phyloP scores from a whole-genome alignment of 1,140 invertebrate genomes.

The Brevipalpus yothersi region DNA sequence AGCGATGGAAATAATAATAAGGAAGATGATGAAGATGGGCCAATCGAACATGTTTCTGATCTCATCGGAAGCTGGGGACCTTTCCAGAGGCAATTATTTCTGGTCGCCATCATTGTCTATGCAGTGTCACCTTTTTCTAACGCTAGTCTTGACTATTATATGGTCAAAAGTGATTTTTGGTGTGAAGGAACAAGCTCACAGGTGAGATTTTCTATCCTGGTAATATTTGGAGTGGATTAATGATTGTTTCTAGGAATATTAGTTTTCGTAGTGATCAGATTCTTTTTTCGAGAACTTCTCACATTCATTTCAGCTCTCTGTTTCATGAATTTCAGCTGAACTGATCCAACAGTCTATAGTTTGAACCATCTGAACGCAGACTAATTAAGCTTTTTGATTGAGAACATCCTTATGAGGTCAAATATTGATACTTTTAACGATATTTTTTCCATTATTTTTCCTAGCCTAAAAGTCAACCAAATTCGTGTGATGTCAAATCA shows the following conservation, averaged over 20 bases:
- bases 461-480: neutral
- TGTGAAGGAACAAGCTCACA: neutral
- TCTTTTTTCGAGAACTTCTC: too few species aligned
- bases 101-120: slow-evolving; percentile 1
- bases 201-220: neutral
- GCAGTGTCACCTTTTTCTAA: slow-evolving; percentile 6
- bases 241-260: too few species aligned
- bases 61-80: slow-evolving; percentile 8
- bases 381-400: too few species aligned
- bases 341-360: too few species aligned
- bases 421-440: too few species aligned
- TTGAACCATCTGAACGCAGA: too few species aligned
- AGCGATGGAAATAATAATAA: neutral
- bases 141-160: slow-evolving; percentile 7
- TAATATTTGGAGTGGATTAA: too few species aligned
- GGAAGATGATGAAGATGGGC: neutral
- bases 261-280: too few species aligned
- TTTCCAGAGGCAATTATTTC: slow-evolving; percentile 6
- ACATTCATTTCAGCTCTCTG: too few species aligned
- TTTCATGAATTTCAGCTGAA: too few species aligned
- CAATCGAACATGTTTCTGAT: neutral
- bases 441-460: neutral
- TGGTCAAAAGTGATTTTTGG: slow-evolving; percentile 8
- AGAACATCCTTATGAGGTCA: too few species aligned
- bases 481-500: neutral